Percentiles rank a stretch among this genome's conserved stretches.
Conservation (phyloP, 1,140 invertebrate genomes). For the Lordiphosa mommai region DNA sequence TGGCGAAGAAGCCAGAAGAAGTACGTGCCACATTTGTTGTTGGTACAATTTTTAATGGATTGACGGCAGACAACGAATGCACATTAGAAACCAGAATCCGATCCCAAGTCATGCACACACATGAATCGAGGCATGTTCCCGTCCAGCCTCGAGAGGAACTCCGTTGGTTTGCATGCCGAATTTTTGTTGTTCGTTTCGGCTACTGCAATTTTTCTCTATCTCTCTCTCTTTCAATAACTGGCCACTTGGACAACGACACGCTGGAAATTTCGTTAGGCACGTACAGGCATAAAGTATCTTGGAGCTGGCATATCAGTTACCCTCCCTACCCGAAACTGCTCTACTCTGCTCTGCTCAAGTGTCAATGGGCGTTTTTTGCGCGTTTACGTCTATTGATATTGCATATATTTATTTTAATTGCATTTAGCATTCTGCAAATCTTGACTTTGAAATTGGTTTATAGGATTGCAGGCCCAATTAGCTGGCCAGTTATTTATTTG, state of each 20-base stretch:
- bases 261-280: slow-evolving; percentile 45
- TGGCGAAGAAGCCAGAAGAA: slow-evolving; percentile 10
- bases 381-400: slow-evolving; percentile 21
- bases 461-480: no score
- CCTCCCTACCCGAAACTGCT: neutral
- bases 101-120: slow-evolving; percentile 39
- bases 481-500: no score
- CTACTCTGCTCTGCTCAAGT: slow-evolving; percentile 5
- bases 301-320: slow-evolving; percentile 48
- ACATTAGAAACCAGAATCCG: slow-evolving; percentile 52
- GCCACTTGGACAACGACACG: slow-evolving; percentile 22
- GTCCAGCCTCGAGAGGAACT: slow-evolving; percentile 1
- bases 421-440: slow-evolving; percentile 24
- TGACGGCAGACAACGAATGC: slow-evolving; percentile 69
- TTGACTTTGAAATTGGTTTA: no score
- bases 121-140: slow-evolving; percentile 35
- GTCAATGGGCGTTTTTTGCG: slow-evolving; percentile 28
- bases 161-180: slow-evolving; percentile 36
- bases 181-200: slow-evolving; percentile 36
- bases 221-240: slow-evolving; percentile 57
- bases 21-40: slow-evolving; percentile 58
- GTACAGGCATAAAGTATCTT: slow-evolving; percentile 59
- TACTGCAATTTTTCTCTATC: slow-evolving; percentile 50
- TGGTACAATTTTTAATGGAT: slow-evolving; percentile 70
- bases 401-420: slow-evolving; percentile 74